These are phyloP conservation scores for Pseudomugil gertrudae DNA, from an alignment of 2,797 vertebrate species.

Conservation along the genomic window DNA sequence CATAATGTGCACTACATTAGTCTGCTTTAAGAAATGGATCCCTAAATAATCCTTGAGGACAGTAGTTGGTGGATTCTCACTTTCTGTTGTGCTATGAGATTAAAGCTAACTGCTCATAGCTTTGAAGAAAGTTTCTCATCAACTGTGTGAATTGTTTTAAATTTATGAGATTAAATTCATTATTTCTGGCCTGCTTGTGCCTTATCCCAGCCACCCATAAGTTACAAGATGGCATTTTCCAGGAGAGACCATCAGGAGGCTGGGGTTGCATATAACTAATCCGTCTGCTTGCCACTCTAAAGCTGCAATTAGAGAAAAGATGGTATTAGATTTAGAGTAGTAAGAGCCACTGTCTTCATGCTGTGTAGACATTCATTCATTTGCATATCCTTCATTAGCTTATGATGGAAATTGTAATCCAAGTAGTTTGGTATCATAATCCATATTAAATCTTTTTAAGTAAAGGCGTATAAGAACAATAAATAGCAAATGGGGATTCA, in stretches of 20 bases:
- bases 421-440: constrained; percentile 36
- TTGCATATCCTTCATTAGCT: constrained; percentile 14
- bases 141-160: constrained; percentile 5
- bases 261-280: neutral
- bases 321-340: neutral
- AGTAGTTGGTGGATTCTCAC: neutral
- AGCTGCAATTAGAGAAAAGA: neutral
- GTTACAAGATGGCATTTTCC: neutral
- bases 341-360: neutral
- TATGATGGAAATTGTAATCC: constrained; percentile 41
- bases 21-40: neutral
- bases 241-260: neutral
- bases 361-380: neutral
- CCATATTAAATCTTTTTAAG: constrained; percentile 25
- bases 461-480: constrained; percentile 11
- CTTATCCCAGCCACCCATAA: neutral
- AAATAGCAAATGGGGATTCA: constrained; percentile 23
- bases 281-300: neutral
- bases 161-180: constrained; percentile 6
- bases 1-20: neutral
- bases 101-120: neutral
- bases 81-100: neutral
- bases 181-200: constrained; percentile 4
- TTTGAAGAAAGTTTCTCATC: constrained; percentile 6
- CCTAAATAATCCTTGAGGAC: neutral